A percentile compares a stretch with the other conserved stretches of the same genome.
Conservation (phyloP, 2,113 vertebrate genomes). For the Daubentonia madagascariensis region DNA sequence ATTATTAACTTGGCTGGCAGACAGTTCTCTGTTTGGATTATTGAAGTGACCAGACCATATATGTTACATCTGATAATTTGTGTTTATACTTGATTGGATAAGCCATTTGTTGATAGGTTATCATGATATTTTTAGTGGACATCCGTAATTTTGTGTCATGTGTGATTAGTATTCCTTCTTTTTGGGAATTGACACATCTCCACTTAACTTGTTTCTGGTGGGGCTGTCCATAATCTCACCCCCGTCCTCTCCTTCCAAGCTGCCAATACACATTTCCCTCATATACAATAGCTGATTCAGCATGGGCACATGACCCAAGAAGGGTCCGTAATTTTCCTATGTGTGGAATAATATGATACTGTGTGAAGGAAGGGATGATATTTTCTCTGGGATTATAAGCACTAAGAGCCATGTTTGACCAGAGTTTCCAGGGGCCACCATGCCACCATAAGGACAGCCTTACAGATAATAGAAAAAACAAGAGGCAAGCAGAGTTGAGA, state of each 20-base stretch:
- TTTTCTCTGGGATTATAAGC: background rate
- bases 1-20: background rate
- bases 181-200: background rate
- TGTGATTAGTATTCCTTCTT: background rate
- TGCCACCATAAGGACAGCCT: background rate
- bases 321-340: background rate
- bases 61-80: slow-evolving; percentile 21
- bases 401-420: background rate
- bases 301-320: background rate
- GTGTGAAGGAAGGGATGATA: background rate
- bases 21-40: background rate
- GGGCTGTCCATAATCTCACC: background rate
- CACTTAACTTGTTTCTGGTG: slow-evolving; percentile 3
- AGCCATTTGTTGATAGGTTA: slow-evolving; percentile 24
- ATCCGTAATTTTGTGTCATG: background rate
- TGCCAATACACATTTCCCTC: background rate
- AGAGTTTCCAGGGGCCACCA: background rate
- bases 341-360: background rate
- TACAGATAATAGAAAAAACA: background rate
- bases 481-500: background rate
- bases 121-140: background rate
- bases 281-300: background rate
- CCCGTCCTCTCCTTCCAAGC: background rate
- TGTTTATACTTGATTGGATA: slow-evolving; percentile 19
- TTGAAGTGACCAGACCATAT: background rate